Base-by-base conservation (phyloP, 2,888 invertebrate species). In the Tachina fera region DNA sequence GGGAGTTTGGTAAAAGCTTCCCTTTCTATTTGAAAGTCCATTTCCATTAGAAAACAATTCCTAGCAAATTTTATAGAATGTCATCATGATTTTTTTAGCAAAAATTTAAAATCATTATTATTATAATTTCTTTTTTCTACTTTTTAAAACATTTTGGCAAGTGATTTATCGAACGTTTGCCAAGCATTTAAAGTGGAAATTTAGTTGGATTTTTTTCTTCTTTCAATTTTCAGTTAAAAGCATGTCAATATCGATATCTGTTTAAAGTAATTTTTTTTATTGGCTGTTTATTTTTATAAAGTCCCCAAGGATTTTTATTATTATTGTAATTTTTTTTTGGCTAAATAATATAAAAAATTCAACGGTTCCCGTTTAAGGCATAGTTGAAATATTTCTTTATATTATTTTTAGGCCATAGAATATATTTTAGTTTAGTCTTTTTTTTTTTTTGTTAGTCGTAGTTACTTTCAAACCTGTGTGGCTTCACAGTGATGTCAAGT, bases 401-500 rank as follows among this genome's bases (percentile, higher is more conserved):
- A 39, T n/a, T 72, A 77, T 78, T 51, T 51, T 49, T 22, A 22
- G 51, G 43, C 41, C 13, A 19, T 22, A 70, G 31, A 56, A 68
- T 71, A 68, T 60, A 5, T 10, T 53, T 74, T 11, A 63, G 51
- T 4, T 14, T 51, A 19, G 47, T 53, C 53, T 68, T 65, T 14
- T 47, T 60, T n/a, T 9, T n/a, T 39, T 9, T 43, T 41, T 16
- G n/a, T 43, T 9, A n/a, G 1, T 22, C 16, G 75, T 43, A 39
- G 53, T 76, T 63, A 71, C 56, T 72, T 68, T 74, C 16, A 61
- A 68, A 61, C 65, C 61, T 87, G 70, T 88, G 83, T 87, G 89
- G 89, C 89, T 89, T 89, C 89, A 47, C 58, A 77, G 81, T 88
- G 87, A 89, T 89, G 89, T 89, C 89, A 89, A 89, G 89, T 89